Percentiles rank a stretch among this genome's conserved stretches.
phyloP scores from a whole-genome alignment of 1,140 invertebrate species.

The Brachionus plicatilis region DNA sequence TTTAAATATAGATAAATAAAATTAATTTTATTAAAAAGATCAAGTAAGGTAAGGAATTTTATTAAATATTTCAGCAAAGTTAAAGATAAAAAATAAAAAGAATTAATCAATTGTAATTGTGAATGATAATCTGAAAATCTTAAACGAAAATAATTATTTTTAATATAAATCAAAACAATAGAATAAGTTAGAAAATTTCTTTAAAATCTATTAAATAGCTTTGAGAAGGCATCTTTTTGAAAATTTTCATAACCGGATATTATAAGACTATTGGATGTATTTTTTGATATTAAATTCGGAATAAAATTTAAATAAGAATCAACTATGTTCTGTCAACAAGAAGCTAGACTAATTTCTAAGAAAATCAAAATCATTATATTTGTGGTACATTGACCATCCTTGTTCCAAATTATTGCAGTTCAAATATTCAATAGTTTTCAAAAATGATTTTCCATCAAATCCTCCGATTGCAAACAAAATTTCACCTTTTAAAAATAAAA shows the following conservation, averaged over 20 bases:
- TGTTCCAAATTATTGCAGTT: constrained; percentile 25
- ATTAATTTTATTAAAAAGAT: not conserved
- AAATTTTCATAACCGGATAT: not conserved
- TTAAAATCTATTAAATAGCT: not conserved
- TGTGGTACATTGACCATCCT: constrained; percentile 37
- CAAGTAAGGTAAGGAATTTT: not conserved
- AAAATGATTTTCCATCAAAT: constrained; percentile 35
- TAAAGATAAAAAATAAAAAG: not conserved
- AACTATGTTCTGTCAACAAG: not conserved
- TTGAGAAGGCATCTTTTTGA: not conserved
- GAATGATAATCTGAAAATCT: not conserved
- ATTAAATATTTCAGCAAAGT: not conserved
- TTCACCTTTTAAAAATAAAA: not conserved
- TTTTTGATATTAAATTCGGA: not conserved
- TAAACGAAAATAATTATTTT: not conserved
- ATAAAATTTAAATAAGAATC: not conserved
- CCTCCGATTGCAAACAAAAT: constrained; percentile 35
- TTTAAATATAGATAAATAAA: too few species aligned
- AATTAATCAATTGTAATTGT: not conserved
- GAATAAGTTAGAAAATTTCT: not conserved
- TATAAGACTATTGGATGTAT: not conserved
- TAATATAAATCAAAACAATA: not conserved
- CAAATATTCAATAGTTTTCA: constrained; percentile 39
- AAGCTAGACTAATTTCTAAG: not conserved
- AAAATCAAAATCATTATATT: constrained; percentile 27